Base-by-base conservation (phyloP, 2,113 vertebrate species). In the Euleptes europaea region DNA sequence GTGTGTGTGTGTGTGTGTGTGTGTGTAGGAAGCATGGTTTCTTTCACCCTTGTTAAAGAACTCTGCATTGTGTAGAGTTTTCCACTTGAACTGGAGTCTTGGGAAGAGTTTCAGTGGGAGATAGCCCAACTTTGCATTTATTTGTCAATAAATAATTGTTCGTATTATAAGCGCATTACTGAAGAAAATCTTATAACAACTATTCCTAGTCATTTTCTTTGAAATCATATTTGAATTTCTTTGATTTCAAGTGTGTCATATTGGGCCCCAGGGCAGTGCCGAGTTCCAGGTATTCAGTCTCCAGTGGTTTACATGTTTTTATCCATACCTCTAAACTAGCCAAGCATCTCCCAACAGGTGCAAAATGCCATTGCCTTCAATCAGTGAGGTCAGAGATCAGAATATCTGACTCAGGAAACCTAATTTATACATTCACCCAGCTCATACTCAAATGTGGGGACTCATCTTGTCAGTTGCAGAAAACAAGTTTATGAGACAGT, bases 81-180 rank as follows among this genome's bases (percentile, higher is more conserved):
- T 93, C 4, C 11, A 82, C 63, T 82, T 80, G n/a, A 89, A 73
- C 69, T 26, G 8, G 76, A 89, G 60, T 3, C 77, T 75, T 72
- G 84, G 92, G 75, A 90, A 85, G 86, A 81, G 31, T 49, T 11
- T 54, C 33, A 14, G 69, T 35, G 51, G 71, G 51, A 60, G 51
- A 73, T 63, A 42, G 72, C 65, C 40, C 72, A 47, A 26, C 26
- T 78, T 80, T 80, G 3, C 78, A 71, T 31, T 0, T 0, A 49
- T 71, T 84, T 90, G 23, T 51, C 51, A 88, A 31, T 85, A 85
- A 91, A 12, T 88, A 63, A 26, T 73, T 84, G 42, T 28, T 71
- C 54, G 13, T 31, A 71, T 84, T n/a, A 79, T 47, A 51, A 79
- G 60, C 47, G 44, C 21, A 70, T 35, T 31, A 78, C 63, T 54